Evolutionary conservation across 2,888 invertebrate genomes (phyloP).

Genomic region (Andrena camellia): DNA sequence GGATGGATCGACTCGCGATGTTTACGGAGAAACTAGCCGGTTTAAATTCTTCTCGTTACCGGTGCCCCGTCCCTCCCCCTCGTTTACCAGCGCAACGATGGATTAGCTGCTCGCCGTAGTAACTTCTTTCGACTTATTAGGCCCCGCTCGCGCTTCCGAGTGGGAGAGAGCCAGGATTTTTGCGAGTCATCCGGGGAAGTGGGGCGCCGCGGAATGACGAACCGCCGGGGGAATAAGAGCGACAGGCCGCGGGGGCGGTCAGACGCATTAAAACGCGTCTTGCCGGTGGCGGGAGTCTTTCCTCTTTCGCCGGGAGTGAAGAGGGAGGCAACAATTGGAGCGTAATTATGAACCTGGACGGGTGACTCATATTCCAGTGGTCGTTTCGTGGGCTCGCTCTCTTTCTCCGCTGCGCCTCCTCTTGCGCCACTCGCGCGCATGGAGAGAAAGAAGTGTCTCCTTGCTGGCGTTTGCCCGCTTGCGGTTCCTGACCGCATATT

Average conservation of each 20-base stretch:
- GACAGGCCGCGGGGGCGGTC: conserved; percentile 69
- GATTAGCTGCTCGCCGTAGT: conserved; percentile 26
- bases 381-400: conserved; percentile 57
- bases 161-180: conserved; percentile 18
- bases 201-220: background rate
- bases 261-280: conserved; percentile 68
- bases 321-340: conserved; percentile 77
- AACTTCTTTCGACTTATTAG: conserved; percentile 59
- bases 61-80: conserved; percentile 16
- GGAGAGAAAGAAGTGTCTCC: conserved; percentile 58
- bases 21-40: conserved; percentile 67
- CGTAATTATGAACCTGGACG: conserved; percentile 75
- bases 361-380: conserved; percentile 69
- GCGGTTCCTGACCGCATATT: conserved; percentile 66
- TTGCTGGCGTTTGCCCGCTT: conserved; percentile 64
- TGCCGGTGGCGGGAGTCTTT: conserved; percentile 44
- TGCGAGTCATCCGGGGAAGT: conserved; percentile 33
- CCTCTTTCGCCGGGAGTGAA: conserved; percentile 40
- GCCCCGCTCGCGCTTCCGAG: background rate
- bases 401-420: conserved; percentile 31
- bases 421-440: conserved; percentile 20
- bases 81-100: conserved; percentile 12
- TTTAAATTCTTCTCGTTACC: conserved; percentile 70
- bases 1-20: conserved; percentile 72
- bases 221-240: conserved; percentile 47